Evolutionary conservation across 2,888 invertebrate species (phyloP), one percentile per base, ranked within the genome.

Genomic region (Drosophila pseudotalamancana): DNA sequence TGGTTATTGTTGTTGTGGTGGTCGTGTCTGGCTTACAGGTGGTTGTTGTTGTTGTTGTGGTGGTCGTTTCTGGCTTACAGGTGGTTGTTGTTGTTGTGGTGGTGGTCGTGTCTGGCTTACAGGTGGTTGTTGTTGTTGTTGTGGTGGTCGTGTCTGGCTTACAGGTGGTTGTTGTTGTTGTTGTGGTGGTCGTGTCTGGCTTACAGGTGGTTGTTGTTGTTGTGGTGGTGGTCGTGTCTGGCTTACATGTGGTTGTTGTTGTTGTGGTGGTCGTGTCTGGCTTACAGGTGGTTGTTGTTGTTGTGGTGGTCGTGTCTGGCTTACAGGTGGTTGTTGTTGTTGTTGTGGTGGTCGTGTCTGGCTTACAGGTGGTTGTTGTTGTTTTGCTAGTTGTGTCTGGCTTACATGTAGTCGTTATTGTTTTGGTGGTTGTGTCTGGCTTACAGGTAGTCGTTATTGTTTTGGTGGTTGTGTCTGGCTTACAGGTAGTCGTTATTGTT

Each of bases 271-370:
- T 49, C 0, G 59, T 35, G 0, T n/a, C n/a, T n/a, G n/a, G n/a
- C n/a, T n/a, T n/a, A n/a, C 60, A 53, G 0, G 67, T 51, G 8
- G 40, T 34, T 18, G 65, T 71, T 2, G 46, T 56, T 1, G 46
- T 12, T 8, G 53, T 21, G 0, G 62, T 67, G 6, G 48, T 49
- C 8, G 59, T 43, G 14, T 19, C 39, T n/a, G 3, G 8, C 1
- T 16, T 11, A 2, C 46, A 37, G 0, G 68, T 59, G 0, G 66
- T 35, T 14, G 51, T 43, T 23, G 55, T 32, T 12, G 45, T 12
- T 19, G 42, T 25, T 3, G 39, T 16, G 6, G 39, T 25, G 4
- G 29, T 4, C 8, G 35, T 31, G 9, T 31, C 25, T 9, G 39
- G 18, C 0, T 21, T 35, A 1, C 55, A 32, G 4, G 62, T 56